Conservation (phyloP, 2,888 invertebrate genomes). For the Hydrotaea cyrtoneurina region DNA sequence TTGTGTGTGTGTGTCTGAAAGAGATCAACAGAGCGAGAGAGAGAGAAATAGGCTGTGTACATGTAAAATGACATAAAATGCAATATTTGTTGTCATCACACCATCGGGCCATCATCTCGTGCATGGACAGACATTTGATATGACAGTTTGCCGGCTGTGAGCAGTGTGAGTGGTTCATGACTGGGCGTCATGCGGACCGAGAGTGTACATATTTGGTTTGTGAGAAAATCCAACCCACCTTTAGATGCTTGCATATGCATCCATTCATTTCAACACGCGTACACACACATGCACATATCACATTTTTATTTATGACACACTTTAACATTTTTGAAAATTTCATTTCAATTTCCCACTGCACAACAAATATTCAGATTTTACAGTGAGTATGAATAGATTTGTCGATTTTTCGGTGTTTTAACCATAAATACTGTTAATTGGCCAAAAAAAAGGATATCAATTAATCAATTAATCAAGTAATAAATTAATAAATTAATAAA, state of each 20-base stretch:
- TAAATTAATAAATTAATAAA: no score
- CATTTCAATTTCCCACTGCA: constrained; percentile 6
- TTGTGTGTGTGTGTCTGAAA: neutral
- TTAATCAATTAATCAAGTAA: no score
- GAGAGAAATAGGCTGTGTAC: neutral
- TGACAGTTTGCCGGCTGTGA: neutral
- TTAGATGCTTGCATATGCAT: neutral
- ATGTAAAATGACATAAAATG: constrained; percentile 50
- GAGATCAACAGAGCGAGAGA: no score
- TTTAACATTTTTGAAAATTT: constrained; percentile 37
- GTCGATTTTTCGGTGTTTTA: no score
- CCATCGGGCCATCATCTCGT: neutral
- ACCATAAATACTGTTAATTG: no score
- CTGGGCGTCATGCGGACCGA: neutral
- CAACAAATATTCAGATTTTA: neutral
- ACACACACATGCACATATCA: no score
- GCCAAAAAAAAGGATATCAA: no score
- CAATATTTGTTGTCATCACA: constrained; percentile 51
- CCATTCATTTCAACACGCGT: no score
- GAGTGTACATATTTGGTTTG: neutral
- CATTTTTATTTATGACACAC: constrained; percentile 44
- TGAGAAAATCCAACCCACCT: constrained; percentile 32
- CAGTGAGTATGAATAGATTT: no score
- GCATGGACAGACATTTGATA: constrained; percentile 21
- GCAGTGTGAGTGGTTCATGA: neutral